Percentiles rank a stretch among this genome's conserved stretches.
Conservation (phyloP, 2,888 invertebrate species). For the Dexiosoma caninum region DNA sequence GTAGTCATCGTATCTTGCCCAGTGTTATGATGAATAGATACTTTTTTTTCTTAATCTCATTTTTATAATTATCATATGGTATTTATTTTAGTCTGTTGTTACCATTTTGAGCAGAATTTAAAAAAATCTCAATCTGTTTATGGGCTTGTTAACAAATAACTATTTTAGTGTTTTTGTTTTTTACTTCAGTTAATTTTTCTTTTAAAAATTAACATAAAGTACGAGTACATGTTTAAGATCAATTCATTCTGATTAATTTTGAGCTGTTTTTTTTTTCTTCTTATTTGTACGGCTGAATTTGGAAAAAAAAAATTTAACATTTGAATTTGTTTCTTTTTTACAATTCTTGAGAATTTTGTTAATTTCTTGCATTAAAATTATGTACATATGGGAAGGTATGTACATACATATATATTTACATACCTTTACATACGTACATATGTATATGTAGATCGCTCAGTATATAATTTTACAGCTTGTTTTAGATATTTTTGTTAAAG, state of each 20-base stretch:
- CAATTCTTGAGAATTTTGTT: no score
- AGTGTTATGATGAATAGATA: not conserved
- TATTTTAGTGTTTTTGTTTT: not conserved
- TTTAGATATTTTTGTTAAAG: no score
- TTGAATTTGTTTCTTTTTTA: no score
- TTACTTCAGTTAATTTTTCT: not conserved
- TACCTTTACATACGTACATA: no score
- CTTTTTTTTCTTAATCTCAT: no score
- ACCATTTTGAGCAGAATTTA: not conserved
- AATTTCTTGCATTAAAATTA: no score
- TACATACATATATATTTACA: no score
- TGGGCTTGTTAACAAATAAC: conserved; percentile 15
- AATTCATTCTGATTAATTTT: conserved; percentile 19
- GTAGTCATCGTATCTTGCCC: not conserved
- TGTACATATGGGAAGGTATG: no score
- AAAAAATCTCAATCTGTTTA: not conserved
- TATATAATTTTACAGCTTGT: no score
- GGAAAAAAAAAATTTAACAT: no score
- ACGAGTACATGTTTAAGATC: conserved; percentile 29
- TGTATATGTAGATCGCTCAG: no score
- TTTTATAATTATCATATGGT: not conserved
- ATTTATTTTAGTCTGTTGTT: not conserved
- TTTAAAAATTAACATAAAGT: conserved; percentile 1
- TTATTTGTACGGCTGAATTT: not conserved
- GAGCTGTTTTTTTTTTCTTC: not conserved